Percentiles rank a stretch among this genome's conserved stretches.
phyloP scores from a whole-genome alignment of 2,888 invertebrate species.

The Clivina fossor region DNA sequence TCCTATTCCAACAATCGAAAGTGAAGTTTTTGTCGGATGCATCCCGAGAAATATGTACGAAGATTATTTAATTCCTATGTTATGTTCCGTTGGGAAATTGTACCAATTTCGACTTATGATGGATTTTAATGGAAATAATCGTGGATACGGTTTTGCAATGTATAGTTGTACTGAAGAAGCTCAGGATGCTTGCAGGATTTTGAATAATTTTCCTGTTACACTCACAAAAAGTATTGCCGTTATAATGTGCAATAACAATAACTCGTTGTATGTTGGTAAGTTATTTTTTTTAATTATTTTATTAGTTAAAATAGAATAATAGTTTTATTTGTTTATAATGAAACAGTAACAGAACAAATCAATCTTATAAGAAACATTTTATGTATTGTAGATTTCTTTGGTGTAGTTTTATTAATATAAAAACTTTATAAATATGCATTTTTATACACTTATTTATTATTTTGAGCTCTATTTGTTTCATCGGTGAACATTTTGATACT shows the following conservation, averaged over 20 bases:
- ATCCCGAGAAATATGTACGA: slow-evolving; percentile 58
- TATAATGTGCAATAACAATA: slow-evolving; percentile 73
- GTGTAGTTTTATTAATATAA: not conserved
- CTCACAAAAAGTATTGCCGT: slow-evolving; percentile 70
- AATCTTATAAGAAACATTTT: no score
- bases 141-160: slow-evolving; percentile 70
- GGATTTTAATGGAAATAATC: slow-evolving; percentile 70
- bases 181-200: slow-evolving; percentile 61
- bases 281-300: not conserved
- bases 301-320: not conserved
- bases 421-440: no score
- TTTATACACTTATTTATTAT: no score
- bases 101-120: slow-evolving; percentile 78
- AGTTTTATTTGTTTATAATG: not conserved
- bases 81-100: slow-evolving; percentile 59
- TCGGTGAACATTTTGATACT: no score
- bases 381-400: not conserved
- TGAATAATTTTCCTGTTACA: slow-evolving; percentile 71
- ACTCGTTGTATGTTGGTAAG: slow-evolving; percentile 64
- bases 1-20: slow-evolving; percentile 61
- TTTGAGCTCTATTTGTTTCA: no score
- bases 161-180: slow-evolving; percentile 64
- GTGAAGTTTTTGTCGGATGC: slow-evolving; percentile 63
- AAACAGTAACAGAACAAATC: no score
- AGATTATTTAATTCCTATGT: slow-evolving; percentile 55